These are phyloP conservation scores for Gandaritis pyraliata DNA, from an alignment of 2,888 invertebrate species.

Conservation along the genomic window DNA sequence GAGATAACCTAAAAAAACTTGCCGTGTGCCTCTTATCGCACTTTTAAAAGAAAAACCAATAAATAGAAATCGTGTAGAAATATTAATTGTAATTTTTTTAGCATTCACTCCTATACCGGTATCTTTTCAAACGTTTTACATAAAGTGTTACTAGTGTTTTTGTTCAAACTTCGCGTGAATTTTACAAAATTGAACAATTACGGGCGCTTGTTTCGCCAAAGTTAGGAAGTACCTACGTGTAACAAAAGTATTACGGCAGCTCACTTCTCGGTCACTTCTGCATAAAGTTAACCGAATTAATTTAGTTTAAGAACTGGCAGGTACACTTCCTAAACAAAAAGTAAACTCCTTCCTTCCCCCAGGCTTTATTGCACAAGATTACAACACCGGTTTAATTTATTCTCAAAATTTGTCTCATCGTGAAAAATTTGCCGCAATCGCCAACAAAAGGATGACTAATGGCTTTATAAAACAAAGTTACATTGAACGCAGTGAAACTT, in stretches of 20 bases:
- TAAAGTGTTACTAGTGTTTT: slow-evolving; percentile 35
- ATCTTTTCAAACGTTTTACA: slow-evolving; percentile 23
- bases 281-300: slow-evolving; percentile 47
- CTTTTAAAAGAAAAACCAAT: no score
- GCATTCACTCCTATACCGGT: not conserved
- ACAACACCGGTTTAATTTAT: slow-evolving; percentile 80
- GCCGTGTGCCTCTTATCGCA: no score
- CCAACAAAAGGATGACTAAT: slow-evolving; percentile 83
- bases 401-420: slow-evolving; percentile 81
- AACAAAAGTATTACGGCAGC: slow-evolving; percentile 39
- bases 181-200: slow-evolving; percentile 42
- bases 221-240: slow-evolving; percentile 41
- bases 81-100: not conserved
- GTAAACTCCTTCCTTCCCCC: slow-evolving; percentile 49
- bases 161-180: slow-evolving; percentile 34
- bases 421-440: slow-evolving; percentile 79
- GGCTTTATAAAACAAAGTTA: slow-evolving; percentile 79
- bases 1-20: no score
- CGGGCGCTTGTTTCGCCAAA: slow-evolving; percentile 40
- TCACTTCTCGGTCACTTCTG: slow-evolving; percentile 43
- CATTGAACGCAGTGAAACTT: slow-evolving; percentile 71
- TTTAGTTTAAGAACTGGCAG: slow-evolving; percentile 48
- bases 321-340: slow-evolving; percentile 48
- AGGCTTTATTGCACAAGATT: slow-evolving; percentile 74
- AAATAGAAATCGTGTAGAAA: not conserved